Evolutionary conservation across 1,140 invertebrate species (phyloP).

Genomic region (Drosophila eugracilis): DNA sequence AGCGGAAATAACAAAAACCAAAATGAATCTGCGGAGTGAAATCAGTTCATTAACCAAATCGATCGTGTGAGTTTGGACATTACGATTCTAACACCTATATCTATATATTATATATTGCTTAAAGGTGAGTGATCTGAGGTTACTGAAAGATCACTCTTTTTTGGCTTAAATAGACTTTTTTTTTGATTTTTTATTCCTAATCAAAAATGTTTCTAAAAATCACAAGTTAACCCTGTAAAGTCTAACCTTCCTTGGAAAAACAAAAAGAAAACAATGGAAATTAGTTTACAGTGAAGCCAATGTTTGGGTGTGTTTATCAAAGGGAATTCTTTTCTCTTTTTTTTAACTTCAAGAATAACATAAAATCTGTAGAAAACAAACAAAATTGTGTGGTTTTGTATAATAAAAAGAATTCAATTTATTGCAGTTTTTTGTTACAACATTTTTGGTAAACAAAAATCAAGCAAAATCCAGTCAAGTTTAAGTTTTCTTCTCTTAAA

Average conservation of each 20-base stretch:
- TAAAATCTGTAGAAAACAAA: too few relatives aligned
- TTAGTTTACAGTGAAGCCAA: not conserved
- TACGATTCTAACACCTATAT: conserved; percentile 17
- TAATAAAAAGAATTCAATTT: too few relatives aligned
- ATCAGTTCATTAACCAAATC: conserved; percentile 24
- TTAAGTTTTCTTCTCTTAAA: too few relatives aligned
- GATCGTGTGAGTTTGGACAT: conserved; percentile 24
- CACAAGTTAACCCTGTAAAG: not conserved
- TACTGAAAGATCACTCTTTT: not conserved
- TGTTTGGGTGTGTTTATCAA: not conserved
- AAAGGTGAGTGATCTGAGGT: conserved; percentile 8
- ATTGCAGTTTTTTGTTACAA: too few relatives aligned
- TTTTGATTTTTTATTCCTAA: not conserved
- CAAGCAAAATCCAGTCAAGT: too few relatives aligned
- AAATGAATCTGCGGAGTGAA: conserved; percentile 16
- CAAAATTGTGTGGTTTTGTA: too few relatives aligned
- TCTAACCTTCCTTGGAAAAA: not conserved
- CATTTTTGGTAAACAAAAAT: too few relatives aligned
- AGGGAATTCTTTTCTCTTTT: too few relatives aligned
- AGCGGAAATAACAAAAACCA: conserved; percentile 22
- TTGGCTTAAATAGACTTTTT: not conserved
- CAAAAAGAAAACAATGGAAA: not conserved
- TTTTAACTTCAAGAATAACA: too few relatives aligned
- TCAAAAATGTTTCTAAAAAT: not conserved
- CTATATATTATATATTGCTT: not conserved